These are phyloP conservation scores for Eubucco bourcierii DNA, from an alignment of 2,113 vertebrate species.

Conservation along the genomic window DNA sequence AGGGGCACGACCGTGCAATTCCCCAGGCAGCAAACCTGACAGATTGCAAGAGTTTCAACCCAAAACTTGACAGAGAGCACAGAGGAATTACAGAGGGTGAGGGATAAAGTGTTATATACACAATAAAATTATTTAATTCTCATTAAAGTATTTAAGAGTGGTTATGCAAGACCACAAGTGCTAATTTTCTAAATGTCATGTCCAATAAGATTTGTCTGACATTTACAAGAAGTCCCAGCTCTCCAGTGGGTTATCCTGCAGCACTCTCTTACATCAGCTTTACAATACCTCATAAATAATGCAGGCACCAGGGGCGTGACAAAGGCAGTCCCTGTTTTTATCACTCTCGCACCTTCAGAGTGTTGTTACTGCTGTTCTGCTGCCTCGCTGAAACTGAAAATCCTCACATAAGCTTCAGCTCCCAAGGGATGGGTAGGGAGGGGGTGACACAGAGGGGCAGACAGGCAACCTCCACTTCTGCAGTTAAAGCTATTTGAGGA, in stretches of 20 bases:
- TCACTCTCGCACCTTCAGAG: background rate
- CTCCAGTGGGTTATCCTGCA: conserved; percentile 69
- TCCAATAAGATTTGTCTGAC: conserved; percentile 73
- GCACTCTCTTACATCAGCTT: conserved; percentile 24
- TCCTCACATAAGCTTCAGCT: background rate
- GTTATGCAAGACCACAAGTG: conserved; percentile 44
- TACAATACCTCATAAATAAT: conserved; percentile 65
- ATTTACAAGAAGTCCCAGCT: conserved; percentile 72
- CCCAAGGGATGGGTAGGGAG: rapidly evolving
- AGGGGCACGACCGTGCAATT: conserved; percentile 48
- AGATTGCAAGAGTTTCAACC: conserved; percentile 33
- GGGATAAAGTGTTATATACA: conserved; percentile 28
- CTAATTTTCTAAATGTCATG: conserved; percentile 80
- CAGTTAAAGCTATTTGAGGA: background rate
- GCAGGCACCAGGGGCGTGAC: background rate
- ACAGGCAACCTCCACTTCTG: background rate
- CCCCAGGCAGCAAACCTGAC: conserved; percentile 42
- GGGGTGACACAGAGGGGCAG: background rate
- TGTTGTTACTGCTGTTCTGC: background rate
- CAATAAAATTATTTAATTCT: conserved; percentile 44
- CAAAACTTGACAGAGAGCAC: conserved; percentile 12
- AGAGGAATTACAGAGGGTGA: conserved; percentile 30
- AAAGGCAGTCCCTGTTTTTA: background rate
- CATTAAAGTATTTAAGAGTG: conserved; percentile 58
- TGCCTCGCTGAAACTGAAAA: background rate